Base-by-base conservation (phyloP, 2,888 invertebrate species). In the Rhabditoides inermis region DNA sequence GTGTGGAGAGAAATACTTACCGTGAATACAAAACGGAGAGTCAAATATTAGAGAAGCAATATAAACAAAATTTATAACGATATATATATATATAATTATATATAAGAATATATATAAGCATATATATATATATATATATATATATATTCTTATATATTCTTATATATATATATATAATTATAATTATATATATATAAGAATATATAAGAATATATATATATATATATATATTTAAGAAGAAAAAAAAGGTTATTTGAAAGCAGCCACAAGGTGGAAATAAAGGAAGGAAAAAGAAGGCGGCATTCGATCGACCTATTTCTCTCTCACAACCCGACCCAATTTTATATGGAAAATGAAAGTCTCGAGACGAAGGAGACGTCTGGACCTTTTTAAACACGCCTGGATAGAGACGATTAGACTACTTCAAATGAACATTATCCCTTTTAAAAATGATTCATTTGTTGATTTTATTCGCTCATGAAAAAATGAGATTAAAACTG, bases 301-400 rank as follows among this genome's bases (percentile, higher is more conserved):
- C 56, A 59, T 53, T 53, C 56, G 56, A 56, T 54, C 57, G 47
- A 45, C 55, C 55, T 55, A 58, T 55, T 55, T 52, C 52, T 55
- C 51, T 28, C 55, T 55, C 52, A 55, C 49, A 49, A 46, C 2
- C 56, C 56, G 28, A 51, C 51, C 51, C 53, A 54, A 30, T 57
- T 54, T 20, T 51, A 54, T 46, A 55, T 23, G 50, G 55, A 55
- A 55, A 55, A 51, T 55, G 55, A 47, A 55, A 41, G 39, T 46
- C 40, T 22, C 30, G n/a, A n/a, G n/a, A n/a, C n/a, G n/a, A n/a
- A n/a, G n/a, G n/a, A n/a, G n/a, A n/a, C 51, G 44, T 51, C 49
- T 54, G 39, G 44, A 45, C 50, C 54, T 47, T 47, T 45, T 40
- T 50, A 54, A 50, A 50, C 50, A 55, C 51, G 50, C 50, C 30